Percentiles rank a stretch among this genome's conserved stretches.
These are phyloP conservation scores for Cosmorhoe ocellata DNA, from an alignment of 2,888 invertebrate species.

Conservation along the genomic window DNA sequence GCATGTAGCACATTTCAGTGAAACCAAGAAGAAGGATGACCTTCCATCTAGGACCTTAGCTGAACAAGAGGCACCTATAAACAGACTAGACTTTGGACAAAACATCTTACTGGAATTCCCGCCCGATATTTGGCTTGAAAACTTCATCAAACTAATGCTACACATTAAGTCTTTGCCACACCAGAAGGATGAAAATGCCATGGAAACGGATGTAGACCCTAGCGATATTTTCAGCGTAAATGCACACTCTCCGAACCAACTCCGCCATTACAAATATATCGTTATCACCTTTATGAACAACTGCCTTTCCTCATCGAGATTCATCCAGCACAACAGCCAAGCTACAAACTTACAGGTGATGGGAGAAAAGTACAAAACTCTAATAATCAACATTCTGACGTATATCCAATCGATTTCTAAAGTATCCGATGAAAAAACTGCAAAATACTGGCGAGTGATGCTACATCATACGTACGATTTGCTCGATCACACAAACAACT, in stretches of 20 bases:
- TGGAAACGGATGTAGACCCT: slow-evolving; percentile 65
- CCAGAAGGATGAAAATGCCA: slow-evolving; percentile 80
- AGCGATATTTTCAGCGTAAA: slow-evolving; percentile 84
- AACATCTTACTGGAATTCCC: slow-evolving; percentile 86
- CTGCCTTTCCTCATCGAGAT: slow-evolving; percentile 86
- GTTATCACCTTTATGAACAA: slow-evolving; percentile 88
- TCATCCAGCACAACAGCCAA: slow-evolving; percentile 85
- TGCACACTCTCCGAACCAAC: slow-evolving; percentile 86
- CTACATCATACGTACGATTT: slow-evolving; percentile 90
- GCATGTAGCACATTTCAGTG: slow-evolving; percentile 83
- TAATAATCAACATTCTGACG: slow-evolving; percentile 86
- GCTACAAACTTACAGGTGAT: slow-evolving; percentile 74
- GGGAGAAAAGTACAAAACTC: slow-evolving; percentile 85
- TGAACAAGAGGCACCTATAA: slow-evolving; percentile 74
- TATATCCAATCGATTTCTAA: slow-evolving; percentile 86
- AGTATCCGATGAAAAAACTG: slow-evolving; percentile 83
- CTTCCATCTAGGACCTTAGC: slow-evolving; percentile 54
- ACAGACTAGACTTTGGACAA: slow-evolving; percentile 86
- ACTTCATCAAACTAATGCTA: slow-evolving; percentile 85
- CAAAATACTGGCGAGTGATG: slow-evolving; percentile 92
- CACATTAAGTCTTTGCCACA: slow-evolving; percentile 86
- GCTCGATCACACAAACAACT: slow-evolving; percentile 89
- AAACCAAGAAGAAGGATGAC: slow-evolving; percentile 68
- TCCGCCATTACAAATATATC: slow-evolving; percentile 92
- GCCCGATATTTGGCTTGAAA: slow-evolving; percentile 83